phyloP scores from a whole-genome alignment of 2,888 invertebrate genomes.

The Aelia acuminata region DNA sequence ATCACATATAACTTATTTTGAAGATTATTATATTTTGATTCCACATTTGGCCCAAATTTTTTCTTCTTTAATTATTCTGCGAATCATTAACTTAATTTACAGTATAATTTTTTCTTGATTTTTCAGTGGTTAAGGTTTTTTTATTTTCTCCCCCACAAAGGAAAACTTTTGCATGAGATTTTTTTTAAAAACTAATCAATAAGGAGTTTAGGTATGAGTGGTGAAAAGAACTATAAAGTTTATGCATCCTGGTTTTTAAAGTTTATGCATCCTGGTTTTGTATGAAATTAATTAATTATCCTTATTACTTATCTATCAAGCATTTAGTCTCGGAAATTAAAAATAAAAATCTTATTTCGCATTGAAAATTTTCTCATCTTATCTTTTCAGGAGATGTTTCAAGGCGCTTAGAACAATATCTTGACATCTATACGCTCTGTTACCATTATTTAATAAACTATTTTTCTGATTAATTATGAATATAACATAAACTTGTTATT shows the following conservation, averaged over 20 bases:
- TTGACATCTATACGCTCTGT: slow-evolving; percentile 33
- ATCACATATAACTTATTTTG: not conserved
- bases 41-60: not conserved
- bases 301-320: not conserved
- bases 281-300: not conserved
- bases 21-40: not conserved
- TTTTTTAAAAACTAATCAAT: not conserved
- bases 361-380: not conserved
- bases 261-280: not conserved
- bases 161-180: not conserved
- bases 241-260: no score
- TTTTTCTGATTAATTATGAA: not conserved
- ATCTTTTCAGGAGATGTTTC: slow-evolving; percentile 46
- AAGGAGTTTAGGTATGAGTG: no score
- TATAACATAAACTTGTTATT: slow-evolving; percentile 13
- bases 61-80: no score
- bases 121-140: not conserved
- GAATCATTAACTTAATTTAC: not conserved
- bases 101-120: not conserved
- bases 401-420: slow-evolving; percentile 21
- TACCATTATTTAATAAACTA: slow-evolving; percentile 31
- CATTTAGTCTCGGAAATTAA: not conserved
- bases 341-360: not conserved
- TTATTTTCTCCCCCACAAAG: not conserved
- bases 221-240: no score